Evolutionary conservation across 2,797 vertebrate species (phyloP), one percentile per base, ranked within the genome.

Genomic region (Gymnothorax javanicus): DNA sequence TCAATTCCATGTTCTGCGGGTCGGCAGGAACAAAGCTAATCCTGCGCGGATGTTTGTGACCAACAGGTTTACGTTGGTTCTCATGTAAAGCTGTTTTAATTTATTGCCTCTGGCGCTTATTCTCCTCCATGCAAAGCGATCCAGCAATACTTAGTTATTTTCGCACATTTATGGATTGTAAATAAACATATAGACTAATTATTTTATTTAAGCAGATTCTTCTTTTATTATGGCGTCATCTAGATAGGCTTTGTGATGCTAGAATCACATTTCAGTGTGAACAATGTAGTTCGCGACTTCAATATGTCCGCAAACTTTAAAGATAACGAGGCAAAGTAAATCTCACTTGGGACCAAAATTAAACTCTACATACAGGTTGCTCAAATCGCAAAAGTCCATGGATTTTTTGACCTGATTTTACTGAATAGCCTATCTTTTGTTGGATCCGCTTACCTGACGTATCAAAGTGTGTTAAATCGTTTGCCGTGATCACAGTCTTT

Each of bases 61-160:
- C 67, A 43, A 56, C 23, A 60, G 64, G 23, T 50, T 85, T 50
- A 43, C 33, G 11, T 9, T 86, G 25, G 71, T 58, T 77, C 7
- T 59, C 77, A 86, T 86, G 27, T 25, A 6, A 69, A 58, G 56
- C 50, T 86, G 71, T 86, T 79, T 71, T 77, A 79, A 86, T 77
- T 59, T 50, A n/a, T 77, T 9, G 62, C 3, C 23, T 85, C 33
- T 84, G 83, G 59, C 83, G 52, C 59, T 85, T 85, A 8, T 43
- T 23, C 27, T 52, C 33, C 12, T 85, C 52, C 52, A 7, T 85
- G 64, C 25, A 84, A 67, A 73, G 84, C 69, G 23, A 56, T n/a
- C 57, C 71, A 85, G 84, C 84, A 85, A 85, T 73, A 85, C 54
- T 84, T 67, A 71, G n/a, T 73, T 71, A 2, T 54, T 27, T 52